A percentile compares a stretch with the other conserved stretches of the same genome.
Evolutionary conservation across 2,888 invertebrate genomes (phyloP).

Genomic region (Fissipunctia ypsillon): DNA sequence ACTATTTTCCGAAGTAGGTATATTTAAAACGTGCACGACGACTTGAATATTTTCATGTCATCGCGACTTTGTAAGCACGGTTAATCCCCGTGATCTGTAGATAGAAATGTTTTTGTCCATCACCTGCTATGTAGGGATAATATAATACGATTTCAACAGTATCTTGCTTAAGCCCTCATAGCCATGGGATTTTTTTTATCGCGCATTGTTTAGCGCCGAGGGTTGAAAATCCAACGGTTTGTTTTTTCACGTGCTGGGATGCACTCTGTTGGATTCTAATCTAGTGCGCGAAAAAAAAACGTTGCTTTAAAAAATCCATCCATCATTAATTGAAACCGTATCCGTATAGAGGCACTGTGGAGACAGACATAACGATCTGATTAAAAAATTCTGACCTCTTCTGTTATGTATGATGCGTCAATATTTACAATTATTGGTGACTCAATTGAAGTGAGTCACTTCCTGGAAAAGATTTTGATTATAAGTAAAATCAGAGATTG

Average conservation of each 20-base stretch:
- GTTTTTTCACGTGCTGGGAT: background rate
- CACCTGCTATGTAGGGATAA: background rate
- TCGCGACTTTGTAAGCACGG: conserved; percentile 8
- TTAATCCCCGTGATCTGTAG: conserved; percentile 24
- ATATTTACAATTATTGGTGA: conserved; percentile 15
- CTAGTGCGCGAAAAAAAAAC: background rate
- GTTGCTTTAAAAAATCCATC: background rate
- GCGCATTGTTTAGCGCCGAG: background rate
- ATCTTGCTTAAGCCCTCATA: background rate
- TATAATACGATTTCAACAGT: background rate
- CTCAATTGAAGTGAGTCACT: conserved; percentile 16
- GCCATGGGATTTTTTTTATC: background rate
- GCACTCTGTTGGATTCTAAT: background rate
- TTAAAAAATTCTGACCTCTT: conserved; percentile 8
- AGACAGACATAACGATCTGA: conserved; percentile 13
- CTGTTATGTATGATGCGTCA: conserved; percentile 11
- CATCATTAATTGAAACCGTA: background rate
- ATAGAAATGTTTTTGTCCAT: conserved; percentile 9
- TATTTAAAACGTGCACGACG: conserved; percentile 34
- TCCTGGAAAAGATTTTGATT: conserved; percentile 5
- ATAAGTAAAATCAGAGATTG: conserved; percentile 4
- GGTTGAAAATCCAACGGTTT: background rate
- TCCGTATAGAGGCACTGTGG: background rate
- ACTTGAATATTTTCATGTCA: conserved; percentile 28
- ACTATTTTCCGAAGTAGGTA: conserved; percentile 32